Evolutionary conservation across 2,888 invertebrate genomes (phyloP).

Genomic region (Polydrusus pterygomalis): DNA sequence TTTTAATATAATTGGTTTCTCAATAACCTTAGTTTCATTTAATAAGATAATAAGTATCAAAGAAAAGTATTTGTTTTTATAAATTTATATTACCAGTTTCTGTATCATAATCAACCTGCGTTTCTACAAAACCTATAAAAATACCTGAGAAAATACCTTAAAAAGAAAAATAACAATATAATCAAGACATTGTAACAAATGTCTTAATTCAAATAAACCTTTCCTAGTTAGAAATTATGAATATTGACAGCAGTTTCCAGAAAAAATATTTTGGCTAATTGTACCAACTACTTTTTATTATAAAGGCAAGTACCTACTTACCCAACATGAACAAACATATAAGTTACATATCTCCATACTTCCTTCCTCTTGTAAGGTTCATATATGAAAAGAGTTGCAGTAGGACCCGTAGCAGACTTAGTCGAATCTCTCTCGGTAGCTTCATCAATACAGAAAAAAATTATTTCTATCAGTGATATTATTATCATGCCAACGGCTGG

Average conservation of each 20-base stretch:
- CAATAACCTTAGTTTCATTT: too few relatives aligned
- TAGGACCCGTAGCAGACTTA: conserved; percentile 75
- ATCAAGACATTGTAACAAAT: too few relatives aligned
- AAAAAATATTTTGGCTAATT: not conserved
- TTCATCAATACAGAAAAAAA: conserved; percentile 75
- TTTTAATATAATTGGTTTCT: too few relatives aligned
- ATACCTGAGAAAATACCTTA: too few relatives aligned
- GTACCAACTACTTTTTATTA: not conserved
- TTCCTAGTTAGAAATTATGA: not conserved
- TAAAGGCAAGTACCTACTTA: conserved; percentile 66
- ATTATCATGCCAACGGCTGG: conserved; percentile 94
- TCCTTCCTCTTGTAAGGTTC: conserved; percentile 90
- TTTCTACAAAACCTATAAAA: too few relatives aligned
- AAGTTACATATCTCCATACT: conserved; percentile 95
- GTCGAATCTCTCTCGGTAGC: conserved; percentile 67
- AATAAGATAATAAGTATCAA: too few relatives aligned
- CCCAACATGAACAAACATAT: conserved; percentile 98
- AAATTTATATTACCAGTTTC: too few relatives aligned
- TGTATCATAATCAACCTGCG: too few relatives aligned
- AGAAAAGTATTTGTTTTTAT: too few relatives aligned
- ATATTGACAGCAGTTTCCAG: not conserved
- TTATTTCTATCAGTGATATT: conserved; percentile 91
- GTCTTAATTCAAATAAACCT: too few relatives aligned
- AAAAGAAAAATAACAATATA: too few relatives aligned
- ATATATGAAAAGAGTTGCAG: conserved; percentile 85